Evolutionary conservation across 2,797 vertebrate genomes (phyloP).

Genomic region (Hemibagrus guttatus): DNA sequence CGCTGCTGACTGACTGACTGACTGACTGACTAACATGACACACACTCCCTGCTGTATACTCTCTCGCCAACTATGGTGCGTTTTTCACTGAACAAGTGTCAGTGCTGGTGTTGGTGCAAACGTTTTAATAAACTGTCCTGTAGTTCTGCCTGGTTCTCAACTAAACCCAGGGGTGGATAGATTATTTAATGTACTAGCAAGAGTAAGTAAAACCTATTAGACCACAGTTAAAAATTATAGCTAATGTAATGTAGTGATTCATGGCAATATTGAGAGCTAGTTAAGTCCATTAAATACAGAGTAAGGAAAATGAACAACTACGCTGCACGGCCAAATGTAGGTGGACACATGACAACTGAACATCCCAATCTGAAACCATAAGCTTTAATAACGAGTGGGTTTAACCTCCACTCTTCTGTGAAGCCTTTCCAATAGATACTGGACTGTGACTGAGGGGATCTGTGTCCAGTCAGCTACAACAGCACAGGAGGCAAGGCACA

Average conservation of each 20-base stretch:
- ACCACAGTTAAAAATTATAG: neutral
- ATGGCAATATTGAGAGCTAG: neutral
- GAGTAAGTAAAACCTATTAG: neutral
- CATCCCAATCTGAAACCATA: neutral
- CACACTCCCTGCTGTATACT: conserved; percentile 54
- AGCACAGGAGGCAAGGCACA: neutral
- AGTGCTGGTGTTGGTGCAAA: neutral
- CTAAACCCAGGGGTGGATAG: neutral
- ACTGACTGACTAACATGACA: conserved; percentile 57
- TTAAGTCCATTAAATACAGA: neutral
- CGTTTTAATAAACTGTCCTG: neutral
- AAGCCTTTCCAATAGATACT: neutral
- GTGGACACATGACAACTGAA: too few relatives aligned
- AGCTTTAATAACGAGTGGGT: neutral
- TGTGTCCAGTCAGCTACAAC: neutral
- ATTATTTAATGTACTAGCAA: neutral
- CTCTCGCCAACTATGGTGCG: neutral
- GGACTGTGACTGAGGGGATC: neutral
- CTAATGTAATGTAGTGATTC: neutral
- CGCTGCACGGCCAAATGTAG: neutral
- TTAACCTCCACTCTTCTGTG: neutral
- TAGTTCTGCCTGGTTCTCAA: neutral
- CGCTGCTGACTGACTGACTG: conserved; percentile 49
- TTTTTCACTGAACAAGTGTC: neutral
- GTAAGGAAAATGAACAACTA: neutral